Conservation (phyloP, 37 sponge, comb jelly and placozoan species). For the Lycopodina hypogea region DNA sequence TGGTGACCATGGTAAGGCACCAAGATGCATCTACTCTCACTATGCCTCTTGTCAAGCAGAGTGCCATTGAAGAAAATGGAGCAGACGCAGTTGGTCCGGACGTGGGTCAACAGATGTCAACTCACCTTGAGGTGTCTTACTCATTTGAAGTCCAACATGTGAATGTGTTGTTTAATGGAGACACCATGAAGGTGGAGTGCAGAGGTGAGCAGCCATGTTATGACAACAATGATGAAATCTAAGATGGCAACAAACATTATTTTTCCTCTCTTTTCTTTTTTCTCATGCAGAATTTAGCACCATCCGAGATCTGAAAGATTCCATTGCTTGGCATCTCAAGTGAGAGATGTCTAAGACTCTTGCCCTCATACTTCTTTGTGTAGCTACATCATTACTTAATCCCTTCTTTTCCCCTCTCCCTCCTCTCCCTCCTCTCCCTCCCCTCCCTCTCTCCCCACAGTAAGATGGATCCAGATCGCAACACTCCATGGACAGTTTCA, state of each 20-base stretch:
- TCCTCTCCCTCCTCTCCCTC: background rate
- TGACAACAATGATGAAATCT: background rate
- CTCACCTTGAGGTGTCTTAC: constrained; percentile 33
- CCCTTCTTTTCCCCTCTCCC: too few species aligned
- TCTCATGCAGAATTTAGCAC: constrained; percentile 28
- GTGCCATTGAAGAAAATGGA: background rate
- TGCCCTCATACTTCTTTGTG: too few species aligned
- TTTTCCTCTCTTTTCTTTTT: background rate
- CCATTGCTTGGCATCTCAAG: constrained; percentile 38
- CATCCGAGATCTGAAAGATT: constrained; percentile 30
- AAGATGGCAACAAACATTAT: background rate
- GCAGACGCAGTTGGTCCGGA: background rate
- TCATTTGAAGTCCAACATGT: constrained; percentile 16
- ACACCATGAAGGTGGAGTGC: constrained; percentile 14
- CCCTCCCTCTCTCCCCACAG: background rate
- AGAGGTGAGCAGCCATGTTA: constrained; percentile 15
- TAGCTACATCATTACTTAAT: too few species aligned
- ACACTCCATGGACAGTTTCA: constrained; percentile 15
- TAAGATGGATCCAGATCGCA: constrained; percentile 2
- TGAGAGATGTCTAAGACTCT: too few species aligned
- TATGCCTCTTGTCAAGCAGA: background rate
- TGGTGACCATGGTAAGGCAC: background rate
- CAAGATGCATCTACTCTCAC: background rate
- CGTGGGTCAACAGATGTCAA: background rate
- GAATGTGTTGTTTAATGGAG: background rate